Evolutionary conservation across 2,888 invertebrate species (phyloP).

Genomic region (Biston stratarius): DNA sequence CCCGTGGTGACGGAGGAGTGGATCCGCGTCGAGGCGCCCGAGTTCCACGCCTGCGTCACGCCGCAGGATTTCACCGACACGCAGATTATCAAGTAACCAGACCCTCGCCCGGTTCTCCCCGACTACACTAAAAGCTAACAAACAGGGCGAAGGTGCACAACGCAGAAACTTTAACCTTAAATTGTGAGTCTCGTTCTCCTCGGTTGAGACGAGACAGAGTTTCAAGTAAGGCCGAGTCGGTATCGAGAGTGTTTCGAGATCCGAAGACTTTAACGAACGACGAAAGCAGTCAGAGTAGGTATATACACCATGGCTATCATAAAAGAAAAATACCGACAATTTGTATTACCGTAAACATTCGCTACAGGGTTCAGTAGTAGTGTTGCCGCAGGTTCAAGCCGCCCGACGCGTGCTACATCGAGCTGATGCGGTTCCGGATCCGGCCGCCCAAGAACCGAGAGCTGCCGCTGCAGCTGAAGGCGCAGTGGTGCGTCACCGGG

Average conservation of each 20-base stretch:
- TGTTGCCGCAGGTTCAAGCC: conserved; percentile 92
- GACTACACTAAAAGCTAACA: too few relatives aligned
- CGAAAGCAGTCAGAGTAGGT: too few relatives aligned
- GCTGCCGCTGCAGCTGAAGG: conserved; percentile 97
- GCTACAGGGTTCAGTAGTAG: background rate
- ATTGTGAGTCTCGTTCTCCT: too few relatives aligned
- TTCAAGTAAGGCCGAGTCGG: too few relatives aligned
- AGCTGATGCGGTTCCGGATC: conserved; percentile 97
- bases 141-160: too few relatives aligned
- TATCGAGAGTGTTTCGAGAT: too few relatives aligned
- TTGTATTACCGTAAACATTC: too few relatives aligned
- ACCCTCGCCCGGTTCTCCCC: background rate
- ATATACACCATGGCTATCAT: too few relatives aligned
- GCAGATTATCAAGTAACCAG: conserved; percentile 92
- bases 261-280: too few relatives aligned
- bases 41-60: conserved; percentile 97
- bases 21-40: conserved; percentile 97
- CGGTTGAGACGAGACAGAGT: too few relatives aligned
- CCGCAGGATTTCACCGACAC: conserved; percentile 95
- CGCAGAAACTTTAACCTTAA: too few relatives aligned
- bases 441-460: conserved; percentile 98
- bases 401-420: conserved; percentile 99
- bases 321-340: too few relatives aligned
- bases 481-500: conserved; percentile 94
- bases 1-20: conserved; percentile 99